These are phyloP conservation scores for Galleria mellonella DNA, from an alignment of 1,140 invertebrate genomes.

Conservation along the genomic window DNA sequence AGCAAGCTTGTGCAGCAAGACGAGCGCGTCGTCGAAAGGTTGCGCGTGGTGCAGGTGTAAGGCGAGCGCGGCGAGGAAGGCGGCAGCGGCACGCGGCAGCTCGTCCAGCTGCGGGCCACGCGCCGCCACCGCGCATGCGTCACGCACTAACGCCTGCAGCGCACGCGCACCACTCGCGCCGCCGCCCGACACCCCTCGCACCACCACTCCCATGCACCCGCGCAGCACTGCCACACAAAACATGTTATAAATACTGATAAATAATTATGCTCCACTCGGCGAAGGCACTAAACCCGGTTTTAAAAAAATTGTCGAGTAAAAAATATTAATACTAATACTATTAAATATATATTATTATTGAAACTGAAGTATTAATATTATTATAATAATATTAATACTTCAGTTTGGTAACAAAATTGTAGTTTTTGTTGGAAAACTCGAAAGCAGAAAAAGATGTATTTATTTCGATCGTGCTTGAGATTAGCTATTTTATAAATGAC, in stretches of 20 bases:
- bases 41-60: conserved; percentile 64
- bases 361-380: too few species aligned
- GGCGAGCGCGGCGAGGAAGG: conserved; percentile 80
- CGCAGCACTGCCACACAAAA: conserved; percentile 28
- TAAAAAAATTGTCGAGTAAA: too few species aligned
- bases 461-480: too few species aligned
- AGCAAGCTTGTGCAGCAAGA: conserved; percentile 21
- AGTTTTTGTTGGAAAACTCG: too few species aligned
- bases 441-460: too few species aligned
- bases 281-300: too few species aligned
- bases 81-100: conserved; percentile 79
- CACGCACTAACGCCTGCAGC: conserved; percentile 78
- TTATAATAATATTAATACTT: too few species aligned
- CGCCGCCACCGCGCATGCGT: conserved; percentile 84
- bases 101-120: conserved; percentile 86
- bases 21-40: conserved; percentile 36
- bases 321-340: too few species aligned
- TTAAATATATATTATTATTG: too few species aligned
- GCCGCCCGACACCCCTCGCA: conserved; percentile 40
- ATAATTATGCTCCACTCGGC: too few species aligned
- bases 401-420: too few species aligned
- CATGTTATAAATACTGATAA: background rate
- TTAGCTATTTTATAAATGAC: too few species aligned
- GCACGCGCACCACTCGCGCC: conserved; percentile 66
- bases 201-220: conserved; percentile 58